phyloP scores from a whole-genome alignment of 2,113 vertebrate species.

The Phocoena sinus region DNA sequence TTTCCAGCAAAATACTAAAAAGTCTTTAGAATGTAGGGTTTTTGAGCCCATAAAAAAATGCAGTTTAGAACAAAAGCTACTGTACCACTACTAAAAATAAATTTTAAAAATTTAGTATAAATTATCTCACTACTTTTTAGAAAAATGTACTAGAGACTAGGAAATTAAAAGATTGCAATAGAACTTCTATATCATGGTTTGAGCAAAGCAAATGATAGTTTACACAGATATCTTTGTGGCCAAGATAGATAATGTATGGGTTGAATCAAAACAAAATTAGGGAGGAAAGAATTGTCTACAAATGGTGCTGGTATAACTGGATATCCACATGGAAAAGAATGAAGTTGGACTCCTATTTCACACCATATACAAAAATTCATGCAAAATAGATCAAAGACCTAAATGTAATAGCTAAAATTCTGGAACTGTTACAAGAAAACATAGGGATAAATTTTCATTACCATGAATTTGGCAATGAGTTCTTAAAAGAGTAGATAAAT shows the following conservation, averaged over 20 bases:
- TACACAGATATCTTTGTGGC: background rate
- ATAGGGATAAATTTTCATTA: background rate
- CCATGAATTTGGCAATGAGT: background rate
- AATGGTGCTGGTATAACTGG: background rate
- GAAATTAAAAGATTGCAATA: background rate
- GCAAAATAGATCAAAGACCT: background rate
- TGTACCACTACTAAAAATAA: background rate
- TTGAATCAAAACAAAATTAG: slow-evolving; percentile 15
- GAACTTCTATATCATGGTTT: background rate
- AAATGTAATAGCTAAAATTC: background rate
- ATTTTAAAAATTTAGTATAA: background rate
- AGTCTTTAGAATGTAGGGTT: background rate
- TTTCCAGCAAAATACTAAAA: background rate
- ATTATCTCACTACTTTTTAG: background rate
- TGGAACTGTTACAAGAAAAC: slow-evolving; percentile 13
- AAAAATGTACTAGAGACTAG: background rate
- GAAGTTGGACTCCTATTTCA: background rate
- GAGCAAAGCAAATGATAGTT: background rate
- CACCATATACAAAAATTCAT: background rate
- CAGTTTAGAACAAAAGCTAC: background rate
- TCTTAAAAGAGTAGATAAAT: background rate
- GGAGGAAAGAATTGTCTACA: background rate
- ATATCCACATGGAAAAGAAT: background rate
- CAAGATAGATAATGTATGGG: background rate
- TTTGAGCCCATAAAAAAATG: background rate